Base-by-base conservation (phyloP, 2,797 vertebrate species). In the Triplophysa yarkandensis region DNA sequence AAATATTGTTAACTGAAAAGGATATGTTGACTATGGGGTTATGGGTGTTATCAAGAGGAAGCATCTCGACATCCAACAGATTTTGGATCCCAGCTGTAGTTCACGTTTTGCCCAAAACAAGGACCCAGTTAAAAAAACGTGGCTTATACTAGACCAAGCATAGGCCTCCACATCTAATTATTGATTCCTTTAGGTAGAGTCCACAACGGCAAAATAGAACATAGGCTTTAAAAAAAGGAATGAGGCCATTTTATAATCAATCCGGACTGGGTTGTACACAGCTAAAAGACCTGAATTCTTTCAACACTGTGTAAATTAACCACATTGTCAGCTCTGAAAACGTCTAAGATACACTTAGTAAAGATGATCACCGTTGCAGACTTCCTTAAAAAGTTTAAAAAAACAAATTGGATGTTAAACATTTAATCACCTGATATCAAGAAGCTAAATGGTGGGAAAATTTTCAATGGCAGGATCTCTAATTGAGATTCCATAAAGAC, bases 101-200 rank as follows among this genome's bases (percentile, higher is more conserved):
- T 86, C 82, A 86, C 86, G 17, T 17, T 4, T 25, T 84, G 82
- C 79, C 17, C 16, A 70, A 81, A 73, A 87, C 84, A 89, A 88
- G 87, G 84, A 74, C 70, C 80, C 74, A 78, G 82, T 88, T 85
- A 83, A 69, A 81, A 77, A 77, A 4, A 72, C 80, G 77, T 77
- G 52, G 82, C 78, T 78, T 76, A 72, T 86, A 80, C 83, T 72
- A 87, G 88, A 90, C 80, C 88, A 88, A 89, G 85, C 85, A 72
- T 70, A 78, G 64, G 76, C 79, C 86, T 85, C 74, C 68, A 66
- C 67, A 74, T 54, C 28, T 44, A 62, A 77, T 25, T 72, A 72
- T 30, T 76, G 52, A 11, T 39, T 17, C 44, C 52, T 63, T 48
- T 55, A 48, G 14, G 60, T 21, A 30, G 39, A 57, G 67, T 57